A percentile compares a stretch with the other conserved stretches of the same genome.
Conservation (phyloP, 2,113 vertebrate species). For the Megatriorchis doriae region DNA sequence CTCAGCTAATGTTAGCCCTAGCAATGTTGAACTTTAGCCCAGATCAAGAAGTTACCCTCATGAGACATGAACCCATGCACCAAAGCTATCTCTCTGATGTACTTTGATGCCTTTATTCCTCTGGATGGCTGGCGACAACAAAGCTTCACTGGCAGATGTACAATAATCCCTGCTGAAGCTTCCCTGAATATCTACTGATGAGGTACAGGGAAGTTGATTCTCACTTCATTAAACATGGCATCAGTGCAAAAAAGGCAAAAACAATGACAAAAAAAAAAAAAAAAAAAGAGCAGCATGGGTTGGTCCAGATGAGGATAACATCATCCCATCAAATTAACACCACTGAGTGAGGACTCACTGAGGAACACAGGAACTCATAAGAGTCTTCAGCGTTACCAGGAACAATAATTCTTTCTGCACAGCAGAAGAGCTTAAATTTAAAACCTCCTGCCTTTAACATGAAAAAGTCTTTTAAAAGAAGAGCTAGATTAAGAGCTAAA, state of each 20-base stretch:
- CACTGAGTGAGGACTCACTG: background rate
- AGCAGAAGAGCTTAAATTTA: background rate
- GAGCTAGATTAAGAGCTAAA: background rate
- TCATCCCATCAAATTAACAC: background rate
- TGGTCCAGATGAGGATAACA: background rate
- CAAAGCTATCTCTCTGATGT: background rate
- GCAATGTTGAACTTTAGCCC: background rate
- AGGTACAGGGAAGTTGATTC: background rate
- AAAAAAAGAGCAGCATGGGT: background rate
- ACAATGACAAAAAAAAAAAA: no score
- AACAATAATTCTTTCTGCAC: background rate
- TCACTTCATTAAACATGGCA: background rate
- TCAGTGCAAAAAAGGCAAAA: background rate
- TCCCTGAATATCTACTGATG: background rate
- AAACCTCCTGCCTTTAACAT: background rate
- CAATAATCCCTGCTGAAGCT: background rate
- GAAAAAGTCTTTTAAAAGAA: background rate
- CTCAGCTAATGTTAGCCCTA: background rate
- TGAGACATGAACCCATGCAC: background rate
- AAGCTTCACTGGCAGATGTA: background rate
- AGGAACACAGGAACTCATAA: background rate
- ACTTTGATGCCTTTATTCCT: background rate
- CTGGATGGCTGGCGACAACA: background rate
- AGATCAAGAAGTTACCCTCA: background rate
- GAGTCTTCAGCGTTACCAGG: background rate